phyloP scores from a whole-genome alignment of 2,888 invertebrate species.

The Agriopis aurantiaria region DNA sequence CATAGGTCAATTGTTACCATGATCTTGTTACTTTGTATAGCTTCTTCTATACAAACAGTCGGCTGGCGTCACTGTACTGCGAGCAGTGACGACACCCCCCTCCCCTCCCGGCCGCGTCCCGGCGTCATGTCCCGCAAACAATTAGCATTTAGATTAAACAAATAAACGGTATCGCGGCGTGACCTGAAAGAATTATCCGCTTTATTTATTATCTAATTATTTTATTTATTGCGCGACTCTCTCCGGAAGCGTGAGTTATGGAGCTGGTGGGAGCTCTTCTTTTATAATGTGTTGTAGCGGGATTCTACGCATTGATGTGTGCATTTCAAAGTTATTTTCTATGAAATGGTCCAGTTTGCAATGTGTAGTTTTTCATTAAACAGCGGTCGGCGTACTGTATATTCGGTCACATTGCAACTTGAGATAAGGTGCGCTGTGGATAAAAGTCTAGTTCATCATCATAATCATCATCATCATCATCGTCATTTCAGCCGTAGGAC shows the following conservation, averaged over 20 bases:
- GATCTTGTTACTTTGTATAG: no score
- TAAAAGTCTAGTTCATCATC: no score
- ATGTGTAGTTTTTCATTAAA: no score
- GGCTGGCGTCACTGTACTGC: neutral
- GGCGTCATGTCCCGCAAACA: constrained; percentile 52
- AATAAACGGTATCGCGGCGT: constrained; percentile 71
- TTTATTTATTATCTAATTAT: constrained; percentile 70
- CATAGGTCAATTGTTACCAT: no score
- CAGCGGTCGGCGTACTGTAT: no score
- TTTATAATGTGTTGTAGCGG: neutral
- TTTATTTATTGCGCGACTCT: constrained; percentile 64
- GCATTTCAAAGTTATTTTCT: neutral
- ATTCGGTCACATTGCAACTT: no score
- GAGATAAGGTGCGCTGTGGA: no score
- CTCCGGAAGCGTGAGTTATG: constrained; percentile 29
- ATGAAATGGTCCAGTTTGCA: neutral
- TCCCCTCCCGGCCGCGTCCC: neutral
- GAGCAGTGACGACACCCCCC: neutral
- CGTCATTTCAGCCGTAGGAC: no score
- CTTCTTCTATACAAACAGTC: no score
- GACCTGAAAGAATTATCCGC: constrained; percentile 69
- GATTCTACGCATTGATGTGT: neutral
- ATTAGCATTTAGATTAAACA: constrained; percentile 84
- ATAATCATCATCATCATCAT: no score
- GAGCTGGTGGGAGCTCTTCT: constrained; percentile 15